Evolutionary conservation across 2,797 vertebrate genomes (phyloP).

Genomic region (Pampus argenteus): DNA sequence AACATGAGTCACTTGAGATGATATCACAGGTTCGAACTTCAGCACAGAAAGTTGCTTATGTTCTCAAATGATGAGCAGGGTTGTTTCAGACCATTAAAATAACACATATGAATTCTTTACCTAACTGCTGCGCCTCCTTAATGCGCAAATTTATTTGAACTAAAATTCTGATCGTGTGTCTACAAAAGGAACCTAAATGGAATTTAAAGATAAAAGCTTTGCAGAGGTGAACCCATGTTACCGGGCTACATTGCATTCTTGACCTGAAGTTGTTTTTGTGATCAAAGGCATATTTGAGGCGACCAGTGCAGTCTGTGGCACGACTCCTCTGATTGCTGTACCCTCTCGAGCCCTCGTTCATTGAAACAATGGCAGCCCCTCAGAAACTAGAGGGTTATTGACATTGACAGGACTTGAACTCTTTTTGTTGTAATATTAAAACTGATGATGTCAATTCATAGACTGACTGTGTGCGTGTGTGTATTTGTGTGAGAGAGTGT

Average conservation of each 20-base stretch:
- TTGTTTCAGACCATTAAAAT: background rate
- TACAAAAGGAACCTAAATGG: background rate
- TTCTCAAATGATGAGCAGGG: background rate
- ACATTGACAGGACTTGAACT: conserved; percentile 71
- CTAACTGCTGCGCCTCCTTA: background rate
- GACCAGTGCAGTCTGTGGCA: conserved; percentile 12
- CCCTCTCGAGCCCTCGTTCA: conserved; percentile 38
- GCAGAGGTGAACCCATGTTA: background rate
- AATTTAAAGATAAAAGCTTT: background rate
- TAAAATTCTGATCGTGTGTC: background rate
- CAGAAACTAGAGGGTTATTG: conserved; percentile 54
- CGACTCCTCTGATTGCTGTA: conserved; percentile 65
- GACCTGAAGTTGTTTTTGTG: conserved; percentile 12
- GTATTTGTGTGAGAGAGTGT: background rate
- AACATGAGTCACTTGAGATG: background rate
- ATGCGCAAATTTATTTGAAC: background rate
- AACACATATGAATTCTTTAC: background rate
- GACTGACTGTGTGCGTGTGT: conserved; percentile 1
- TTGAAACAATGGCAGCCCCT: conserved; percentile 38
- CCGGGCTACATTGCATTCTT: background rate
- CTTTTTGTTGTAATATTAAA: conserved; percentile 43
- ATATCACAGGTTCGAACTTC: background rate
- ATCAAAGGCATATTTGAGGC: conserved; percentile 53
- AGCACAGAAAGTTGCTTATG: background rate
- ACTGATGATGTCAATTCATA: conserved; percentile 37